These are phyloP conservation scores for Elmis aenea DNA, from an alignment of 2,888 invertebrate genomes.

Conservation along the genomic window DNA sequence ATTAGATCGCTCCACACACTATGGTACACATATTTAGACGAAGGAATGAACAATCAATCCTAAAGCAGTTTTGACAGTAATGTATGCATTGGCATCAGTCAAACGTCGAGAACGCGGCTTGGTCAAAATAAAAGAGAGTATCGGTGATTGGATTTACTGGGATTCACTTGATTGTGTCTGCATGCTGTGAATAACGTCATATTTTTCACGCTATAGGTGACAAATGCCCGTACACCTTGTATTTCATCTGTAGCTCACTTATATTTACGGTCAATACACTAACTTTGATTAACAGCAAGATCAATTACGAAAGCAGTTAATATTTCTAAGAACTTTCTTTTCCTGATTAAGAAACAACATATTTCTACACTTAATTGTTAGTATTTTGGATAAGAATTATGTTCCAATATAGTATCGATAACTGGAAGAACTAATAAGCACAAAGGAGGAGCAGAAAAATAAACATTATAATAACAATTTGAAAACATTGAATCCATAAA, in stretches of 20 bases:
- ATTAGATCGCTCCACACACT: conserved; percentile 23
- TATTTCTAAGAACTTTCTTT: no score
- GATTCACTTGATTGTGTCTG: conserved; percentile 14
- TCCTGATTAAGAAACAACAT: no score
- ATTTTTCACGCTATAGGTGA: conserved; percentile 18
- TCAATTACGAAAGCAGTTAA: no score
- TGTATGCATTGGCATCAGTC: conserved; percentile 38
- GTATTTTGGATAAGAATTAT: no score
- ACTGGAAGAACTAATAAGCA: no score
- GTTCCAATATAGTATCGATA: no score
- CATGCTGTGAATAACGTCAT: conserved; percentile 14
- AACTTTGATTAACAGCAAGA: no score
- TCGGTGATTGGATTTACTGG: conserved; percentile 26
- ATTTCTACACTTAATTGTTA: no score
- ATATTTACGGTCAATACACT: no score
- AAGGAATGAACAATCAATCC: conserved; percentile 36
- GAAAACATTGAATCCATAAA: no score
- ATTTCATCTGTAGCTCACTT: conserved; percentile 1
- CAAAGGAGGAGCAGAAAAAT: no score
- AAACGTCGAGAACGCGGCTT: conserved; percentile 31
- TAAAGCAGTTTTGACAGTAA: conserved; percentile 36
- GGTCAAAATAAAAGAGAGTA: conserved; percentile 30
- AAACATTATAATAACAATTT: no score
- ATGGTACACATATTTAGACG: conserved; percentile 38
- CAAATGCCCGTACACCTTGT: conserved; percentile 8